Conservation (phyloP, 2,113 vertebrate genomes). For the Ictidomys tridecemlineatus region DNA sequence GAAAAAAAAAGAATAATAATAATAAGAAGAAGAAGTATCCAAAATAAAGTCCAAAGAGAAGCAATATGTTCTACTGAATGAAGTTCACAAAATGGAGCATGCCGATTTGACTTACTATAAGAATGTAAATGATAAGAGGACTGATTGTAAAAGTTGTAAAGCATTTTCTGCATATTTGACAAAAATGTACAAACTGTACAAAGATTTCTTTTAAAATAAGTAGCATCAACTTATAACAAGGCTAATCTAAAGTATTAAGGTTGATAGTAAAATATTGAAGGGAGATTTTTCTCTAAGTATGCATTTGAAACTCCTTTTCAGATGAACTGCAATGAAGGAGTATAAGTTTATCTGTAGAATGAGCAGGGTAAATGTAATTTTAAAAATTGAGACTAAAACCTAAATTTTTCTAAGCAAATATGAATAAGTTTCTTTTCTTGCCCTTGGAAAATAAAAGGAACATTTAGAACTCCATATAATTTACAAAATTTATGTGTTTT, state of each 20-base stretch:
- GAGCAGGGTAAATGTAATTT: background rate
- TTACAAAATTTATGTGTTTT: background rate
- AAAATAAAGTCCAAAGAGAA: background rate
- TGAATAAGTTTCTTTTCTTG: background rate
- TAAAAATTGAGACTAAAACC: background rate
- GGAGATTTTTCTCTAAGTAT: background rate
- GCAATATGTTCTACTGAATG: background rate
- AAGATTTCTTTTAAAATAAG: conserved; percentile 8
- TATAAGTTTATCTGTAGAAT: background rate
- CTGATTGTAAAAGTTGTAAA: background rate
- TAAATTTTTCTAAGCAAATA: background rate
- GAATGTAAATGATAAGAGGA: background rate
- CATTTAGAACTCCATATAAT: background rate
- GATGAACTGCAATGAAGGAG: background rate
- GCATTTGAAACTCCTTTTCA: background rate
- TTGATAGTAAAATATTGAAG: background rate
- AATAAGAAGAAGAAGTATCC: background rate
- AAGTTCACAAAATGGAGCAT: background rate
- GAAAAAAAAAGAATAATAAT: too few relatives aligned
- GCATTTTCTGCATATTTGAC: background rate
- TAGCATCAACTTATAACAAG: background rate
- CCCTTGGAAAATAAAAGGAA: background rate
- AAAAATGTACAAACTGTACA: background rate
- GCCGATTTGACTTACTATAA: background rate
- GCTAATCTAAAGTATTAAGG: background rate